phyloP scores from a whole-genome alignment of 1,140 invertebrate genomes.

The Heliconius hermathena region DNA sequence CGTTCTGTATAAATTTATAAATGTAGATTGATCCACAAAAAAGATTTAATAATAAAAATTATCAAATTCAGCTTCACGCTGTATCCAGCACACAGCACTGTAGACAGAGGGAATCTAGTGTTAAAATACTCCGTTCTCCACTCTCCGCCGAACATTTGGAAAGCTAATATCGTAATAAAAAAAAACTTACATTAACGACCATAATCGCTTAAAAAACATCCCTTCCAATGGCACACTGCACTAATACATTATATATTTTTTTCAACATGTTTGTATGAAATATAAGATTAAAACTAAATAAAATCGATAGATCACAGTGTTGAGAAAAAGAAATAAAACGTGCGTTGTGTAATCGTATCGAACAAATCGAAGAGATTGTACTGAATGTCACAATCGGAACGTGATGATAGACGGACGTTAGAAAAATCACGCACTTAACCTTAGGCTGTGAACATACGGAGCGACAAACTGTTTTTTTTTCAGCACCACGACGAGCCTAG shows the following conservation, averaged over 20 bases:
- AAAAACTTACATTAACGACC: not conserved
- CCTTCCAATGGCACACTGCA: not conserved
- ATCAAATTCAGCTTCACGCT: too few species aligned
- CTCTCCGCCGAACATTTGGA: too few species aligned
- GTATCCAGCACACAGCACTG: too few species aligned
- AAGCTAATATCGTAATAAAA: not conserved
- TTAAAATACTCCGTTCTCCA: too few species aligned
- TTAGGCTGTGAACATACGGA: conserved; percentile 14
- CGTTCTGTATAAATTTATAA: too few species aligned
- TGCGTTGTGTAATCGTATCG: conserved; percentile 25
- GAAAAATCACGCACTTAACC: conserved; percentile 31
- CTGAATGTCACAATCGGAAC: conserved; percentile 29
- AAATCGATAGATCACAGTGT: not conserved
- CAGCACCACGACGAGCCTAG: too few species aligned
- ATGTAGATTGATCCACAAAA: too few species aligned
- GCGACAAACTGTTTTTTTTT: not conserved
- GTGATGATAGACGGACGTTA: conserved; percentile 34
- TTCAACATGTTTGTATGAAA: not conserved
- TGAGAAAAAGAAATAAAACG: conserved; percentile 12
- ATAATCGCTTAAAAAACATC: not conserved
- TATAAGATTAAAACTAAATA: not conserved
- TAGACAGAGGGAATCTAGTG: too few species aligned
- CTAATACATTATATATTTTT: not conserved
- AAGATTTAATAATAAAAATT: too few species aligned
- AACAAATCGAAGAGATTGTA: conserved; percentile 25